phyloP scores from a whole-genome alignment of 1,140 invertebrate species.

The Diploscapter pachys region DNA sequence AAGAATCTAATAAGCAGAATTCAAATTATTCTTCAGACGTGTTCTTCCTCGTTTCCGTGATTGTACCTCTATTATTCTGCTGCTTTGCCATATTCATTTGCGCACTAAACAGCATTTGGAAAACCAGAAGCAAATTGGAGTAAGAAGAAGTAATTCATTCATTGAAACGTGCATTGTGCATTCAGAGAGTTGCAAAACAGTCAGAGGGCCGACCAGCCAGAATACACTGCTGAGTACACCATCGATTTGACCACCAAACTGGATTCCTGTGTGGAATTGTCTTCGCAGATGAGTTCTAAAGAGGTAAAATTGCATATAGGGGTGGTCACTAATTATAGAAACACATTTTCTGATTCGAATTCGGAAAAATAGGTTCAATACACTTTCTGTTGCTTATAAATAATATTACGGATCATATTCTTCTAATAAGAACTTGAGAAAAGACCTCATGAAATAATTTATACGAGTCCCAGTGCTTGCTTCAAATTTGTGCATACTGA shows the following conservation, averaged over 20 bases:
- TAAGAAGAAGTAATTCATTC: slow-evolving; percentile 4
- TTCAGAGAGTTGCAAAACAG: slow-evolving; percentile 24
- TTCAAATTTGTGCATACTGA: no score
- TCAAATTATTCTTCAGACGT: slow-evolving; percentile 25
- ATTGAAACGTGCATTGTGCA: neutral
- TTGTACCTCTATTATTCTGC: slow-evolving; percentile 31
- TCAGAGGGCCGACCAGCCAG: slow-evolving; percentile 15
- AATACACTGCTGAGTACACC: slow-evolving; percentile 29
- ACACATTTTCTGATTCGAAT: no score
- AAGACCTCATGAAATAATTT: no score
- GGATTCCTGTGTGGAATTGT: slow-evolving; percentile 31
- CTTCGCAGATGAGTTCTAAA: neutral
- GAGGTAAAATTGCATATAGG: no score
- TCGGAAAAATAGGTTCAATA: no score
- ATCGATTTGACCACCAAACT: slow-evolving; percentile 36
- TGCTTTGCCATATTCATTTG: slow-evolving; percentile 34
- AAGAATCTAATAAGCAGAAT: neutral
- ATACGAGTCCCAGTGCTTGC: no score
- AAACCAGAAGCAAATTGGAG: slow-evolving; percentile 32
- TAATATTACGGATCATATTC: no score
- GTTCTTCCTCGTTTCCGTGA: slow-evolving; percentile 30
- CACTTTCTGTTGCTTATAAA: no score
- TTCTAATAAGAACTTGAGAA: no score
- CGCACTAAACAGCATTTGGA: slow-evolving; percentile 31
- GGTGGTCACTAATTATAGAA: no score